phyloP scores from a whole-genome alignment of 2,113 vertebrate species.

The Phaethornis superciliosus region DNA sequence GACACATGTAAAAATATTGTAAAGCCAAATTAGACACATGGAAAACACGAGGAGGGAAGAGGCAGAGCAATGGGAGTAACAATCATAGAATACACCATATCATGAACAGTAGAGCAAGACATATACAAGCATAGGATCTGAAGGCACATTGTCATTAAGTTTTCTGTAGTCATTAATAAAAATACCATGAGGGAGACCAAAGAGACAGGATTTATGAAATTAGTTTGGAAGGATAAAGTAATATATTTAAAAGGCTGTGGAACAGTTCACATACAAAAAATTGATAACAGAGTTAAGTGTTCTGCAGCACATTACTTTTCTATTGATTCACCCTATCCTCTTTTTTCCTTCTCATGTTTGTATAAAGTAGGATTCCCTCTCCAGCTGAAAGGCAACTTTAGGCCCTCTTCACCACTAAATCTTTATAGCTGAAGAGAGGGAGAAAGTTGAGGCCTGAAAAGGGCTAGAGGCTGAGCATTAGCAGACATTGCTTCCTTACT shows the following conservation, averaged over 20 bases:
- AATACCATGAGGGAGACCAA: neutral
- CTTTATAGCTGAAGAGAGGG: neutral
- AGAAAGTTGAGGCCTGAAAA: neutral
- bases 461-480: neutral
- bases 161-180: neutral
- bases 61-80: neutral
- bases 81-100: neutral
- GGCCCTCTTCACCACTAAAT: neutral
- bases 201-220: neutral
- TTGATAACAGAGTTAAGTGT: fast-evolving
- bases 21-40: neutral
- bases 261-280: neutral
- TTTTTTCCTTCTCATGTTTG: neutral
- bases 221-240: neutral
- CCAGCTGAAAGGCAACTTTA: neutral
- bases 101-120: neutral
- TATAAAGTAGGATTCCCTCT: neutral
- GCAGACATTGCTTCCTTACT: neutral
- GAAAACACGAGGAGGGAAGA: neutral
- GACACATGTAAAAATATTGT: neutral
- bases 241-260: neutral
- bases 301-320: neutral
- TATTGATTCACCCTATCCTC: fast-evolving
- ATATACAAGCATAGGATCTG: neutral
- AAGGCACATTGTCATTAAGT: neutral